Evolutionary conservation across 2,113 vertebrate species (phyloP), one percentile per base, ranked within the genome.

Genomic region (Carassius gibelio): DNA sequence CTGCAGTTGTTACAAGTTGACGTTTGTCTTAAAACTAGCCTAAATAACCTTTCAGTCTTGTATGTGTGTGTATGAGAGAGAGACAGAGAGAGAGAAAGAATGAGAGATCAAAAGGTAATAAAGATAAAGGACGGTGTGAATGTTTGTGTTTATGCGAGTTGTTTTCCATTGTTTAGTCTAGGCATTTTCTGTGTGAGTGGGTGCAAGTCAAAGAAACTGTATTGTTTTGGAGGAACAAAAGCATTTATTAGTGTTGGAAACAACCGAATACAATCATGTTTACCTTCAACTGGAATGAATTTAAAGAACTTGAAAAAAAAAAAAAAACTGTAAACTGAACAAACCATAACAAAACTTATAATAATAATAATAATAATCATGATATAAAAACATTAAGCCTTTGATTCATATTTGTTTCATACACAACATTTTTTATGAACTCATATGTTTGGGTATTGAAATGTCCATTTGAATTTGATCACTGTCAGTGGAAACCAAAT

Each of bases 161-260:
- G 76, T 78, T 81, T 85, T 81, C 74, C 59, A 57, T 62, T 52
- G 64, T 89, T 82, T 90, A 55, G 48, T 71, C 75, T 78, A 62
- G 80, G 89, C 61, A 81, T 86, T 81, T 80, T 82, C 45, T 57
- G 59, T 81, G 38, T 26, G 78, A 81, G 61, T 50, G 78, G 6
- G 85, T 84, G 87, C 61, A 87, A 23, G 82, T 89, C 89, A 82
- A 91, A 89, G 86, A 10, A 85, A 90, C 69, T 91, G 89, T 64
- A 66, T 90, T 88, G 91, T 92, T 91, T 81, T 93, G 92, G 90
- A 85, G 89, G 91, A 88, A 90, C 92, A 92, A 93, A 94, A 95
- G 94, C 94, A 95, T 95, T 95, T 95, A 95, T 88, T 94, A 93
- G 92, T 91, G 94, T 94, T 95, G 93, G 93, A 93, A 94, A 94